Percentiles rank a stretch among this genome's conserved stretches.
These are phyloP conservation scores for Cataglyphis rosenhaueri DNA, from an alignment of 2,888 invertebrate genomes.

Conservation along the genomic window DNA sequence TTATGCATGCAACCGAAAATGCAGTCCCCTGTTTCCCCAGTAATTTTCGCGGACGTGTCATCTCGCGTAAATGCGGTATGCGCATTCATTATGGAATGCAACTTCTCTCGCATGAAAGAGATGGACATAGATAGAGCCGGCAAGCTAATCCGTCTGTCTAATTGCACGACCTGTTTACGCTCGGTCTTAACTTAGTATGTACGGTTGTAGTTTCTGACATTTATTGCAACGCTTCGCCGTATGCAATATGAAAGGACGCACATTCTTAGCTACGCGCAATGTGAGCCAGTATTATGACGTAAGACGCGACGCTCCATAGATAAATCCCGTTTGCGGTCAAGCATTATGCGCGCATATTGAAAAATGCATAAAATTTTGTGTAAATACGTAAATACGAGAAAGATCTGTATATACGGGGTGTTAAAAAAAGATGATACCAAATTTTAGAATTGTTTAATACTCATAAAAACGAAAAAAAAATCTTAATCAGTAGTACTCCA, in stretches of 20 bases:
- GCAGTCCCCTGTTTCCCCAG: neutral
- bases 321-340: constrained; percentile 17
- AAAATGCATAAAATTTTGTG: constrained; percentile 43
- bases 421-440: no score
- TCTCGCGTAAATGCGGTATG: neutral
- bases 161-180: constrained; percentile 42
- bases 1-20: neutral
- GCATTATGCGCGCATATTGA: constrained; percentile 15
- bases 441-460: no score
- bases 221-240: constrained; percentile 5
- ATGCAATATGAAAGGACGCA: neutral
- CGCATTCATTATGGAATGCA: neutral
- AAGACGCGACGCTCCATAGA: neutral
- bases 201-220: neutral
- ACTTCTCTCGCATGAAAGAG: constrained; percentile 22
- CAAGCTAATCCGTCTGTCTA: constrained; percentile 28
- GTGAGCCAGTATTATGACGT: constrained; percentile 12
- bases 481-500: no score
- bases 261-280: neutral
- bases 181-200: neutral
- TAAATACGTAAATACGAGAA: neutral
- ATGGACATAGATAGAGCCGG: neutral
- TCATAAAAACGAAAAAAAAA: no score
- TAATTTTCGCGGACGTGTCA: constrained; percentile 30
- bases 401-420: constrained; percentile 15